Evolutionary conservation across 2,797 vertebrate genomes (phyloP), one percentile per base, ranked within the genome.

Genomic region (Malurus splendens): DNA sequence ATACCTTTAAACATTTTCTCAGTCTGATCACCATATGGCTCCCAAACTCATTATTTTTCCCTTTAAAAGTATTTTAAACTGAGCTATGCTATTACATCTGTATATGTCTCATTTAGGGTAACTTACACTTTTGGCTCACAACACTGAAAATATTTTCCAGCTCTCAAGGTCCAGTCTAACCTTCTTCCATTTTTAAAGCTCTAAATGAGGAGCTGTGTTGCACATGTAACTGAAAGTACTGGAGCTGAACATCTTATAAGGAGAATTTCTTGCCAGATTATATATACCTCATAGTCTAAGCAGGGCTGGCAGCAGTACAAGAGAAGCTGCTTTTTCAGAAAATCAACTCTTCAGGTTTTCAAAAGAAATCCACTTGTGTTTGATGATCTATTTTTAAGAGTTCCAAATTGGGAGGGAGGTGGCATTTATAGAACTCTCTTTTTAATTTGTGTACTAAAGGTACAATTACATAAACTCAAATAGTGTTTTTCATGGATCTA

Each of bases 91-190:
- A 82, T 95, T 95, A 95, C 94, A 90, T 94, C 89, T 93, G 85
- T 93, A 19, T 95, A 93, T 92, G 94, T 94, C 94, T 93, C 93
- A 73, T 95, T 95, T 94, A 95, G 89, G 80, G 82, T 94, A 95
- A 93, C 89, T 95, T 92, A 92, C 93, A 87, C 92, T 95, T 95
- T 90, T 95, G 94, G 90, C 94, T 73, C 81, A 55, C 67, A 93
- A 74, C 44, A 55, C 71, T 2, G 2, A 91, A 93, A 94, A 93
- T 94, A 92, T 93, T 95, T 95, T 94, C 94, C 92, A 94, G 71
- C 85, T 95, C 74, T 91, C 76, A 67, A 92, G 80, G 90, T 95
- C 90, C 94, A 92, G 67, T 90, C 74, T 92, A 91, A 93, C 94
- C 87, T 89, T 91, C 95, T 94, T 95, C 87, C 90, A 91, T 92